Conservation (phyloP, 2,888 invertebrate species). For the Eretmocerus hayati region DNA sequence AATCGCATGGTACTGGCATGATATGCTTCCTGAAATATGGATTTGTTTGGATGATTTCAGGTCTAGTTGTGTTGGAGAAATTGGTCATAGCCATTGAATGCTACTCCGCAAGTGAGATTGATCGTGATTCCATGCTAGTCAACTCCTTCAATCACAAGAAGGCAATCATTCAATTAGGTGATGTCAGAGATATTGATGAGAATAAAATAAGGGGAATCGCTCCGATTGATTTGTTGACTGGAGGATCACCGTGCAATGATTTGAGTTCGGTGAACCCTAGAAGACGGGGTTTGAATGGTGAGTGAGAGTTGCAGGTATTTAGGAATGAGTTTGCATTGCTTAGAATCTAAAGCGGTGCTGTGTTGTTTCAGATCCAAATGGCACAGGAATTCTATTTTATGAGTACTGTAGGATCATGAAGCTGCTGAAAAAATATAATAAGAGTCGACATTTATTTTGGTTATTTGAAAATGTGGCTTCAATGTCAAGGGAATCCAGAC, state of each 20-base stretch:
- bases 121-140: constrained; percentile 48
- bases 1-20: too few relatives aligned
- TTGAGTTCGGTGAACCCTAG: constrained; percentile 54
- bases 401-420: constrained; percentile 49
- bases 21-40: too few relatives aligned
- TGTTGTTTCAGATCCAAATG: constrained; percentile 41
- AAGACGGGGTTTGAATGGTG: constrained; percentile 51
- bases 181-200: constrained; percentile 45
- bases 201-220: constrained; percentile 41
- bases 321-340: background rate
- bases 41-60: constrained; percentile 33
- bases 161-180: constrained; percentile 48
- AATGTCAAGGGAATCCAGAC: constrained; percentile 47
- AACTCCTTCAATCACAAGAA: constrained; percentile 44
- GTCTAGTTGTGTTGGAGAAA: constrained; percentile 46
- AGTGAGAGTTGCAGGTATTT: background rate
- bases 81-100: constrained; percentile 48
- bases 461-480: constrained; percentile 55
- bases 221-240: constrained; percentile 55
- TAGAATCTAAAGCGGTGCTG: background rate
- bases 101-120: constrained; percentile 53
- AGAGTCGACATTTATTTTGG: constrained; percentile 49
- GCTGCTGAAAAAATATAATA: constrained; percentile 37
- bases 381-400: constrained; percentile 52
- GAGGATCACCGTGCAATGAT: constrained; percentile 58